These are phyloP conservation scores for Oenanthe oenanthe DNA, from an alignment of 2,113 vertebrate genomes.

Conservation along the genomic window DNA sequence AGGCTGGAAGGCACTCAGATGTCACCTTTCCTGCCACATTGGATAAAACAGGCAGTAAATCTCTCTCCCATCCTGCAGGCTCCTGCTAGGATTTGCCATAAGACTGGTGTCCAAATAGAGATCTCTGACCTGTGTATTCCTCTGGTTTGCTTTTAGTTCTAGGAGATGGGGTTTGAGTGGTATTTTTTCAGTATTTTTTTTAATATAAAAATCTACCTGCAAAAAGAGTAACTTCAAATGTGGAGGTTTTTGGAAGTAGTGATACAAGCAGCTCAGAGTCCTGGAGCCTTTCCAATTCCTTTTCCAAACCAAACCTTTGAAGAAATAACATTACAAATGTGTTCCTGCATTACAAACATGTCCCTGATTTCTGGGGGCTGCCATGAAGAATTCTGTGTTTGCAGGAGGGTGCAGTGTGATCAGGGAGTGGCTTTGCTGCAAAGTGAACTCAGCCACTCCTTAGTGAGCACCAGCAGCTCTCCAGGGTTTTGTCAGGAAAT, in stretches of 20 bases:
- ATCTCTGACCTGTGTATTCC: neutral
- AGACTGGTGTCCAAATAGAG: slow-evolving; percentile 11
- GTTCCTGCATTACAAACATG: neutral
- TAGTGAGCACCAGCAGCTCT: neutral
- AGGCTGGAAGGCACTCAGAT: neutral
- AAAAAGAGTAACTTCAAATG: neutral
- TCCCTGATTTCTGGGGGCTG: neutral
- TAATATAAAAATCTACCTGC: neutral
- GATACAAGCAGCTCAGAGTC: neutral
- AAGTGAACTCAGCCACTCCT: neutral
- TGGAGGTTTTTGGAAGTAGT: neutral
- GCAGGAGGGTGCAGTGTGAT: neutral
- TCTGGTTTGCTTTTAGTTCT: slow-evolving; percentile 5
- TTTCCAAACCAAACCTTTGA: neutral
- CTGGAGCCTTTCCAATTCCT: neutral
- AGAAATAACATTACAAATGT: neutral
- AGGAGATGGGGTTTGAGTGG: neutral
- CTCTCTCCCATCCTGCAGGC: neutral
- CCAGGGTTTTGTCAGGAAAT: neutral
- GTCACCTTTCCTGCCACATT: slow-evolving; percentile 55
- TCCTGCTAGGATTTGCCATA: slow-evolving; percentile 22
- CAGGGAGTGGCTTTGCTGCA: neutral
- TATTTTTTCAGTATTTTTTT: neutral
- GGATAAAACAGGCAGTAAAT: slow-evolving; percentile 19
- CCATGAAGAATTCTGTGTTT: neutral